Evolutionary conservation across 2,113 vertebrate species (phyloP), one percentile per base, ranked within the genome.

Genomic region (Dipodomys merriami): DNA sequence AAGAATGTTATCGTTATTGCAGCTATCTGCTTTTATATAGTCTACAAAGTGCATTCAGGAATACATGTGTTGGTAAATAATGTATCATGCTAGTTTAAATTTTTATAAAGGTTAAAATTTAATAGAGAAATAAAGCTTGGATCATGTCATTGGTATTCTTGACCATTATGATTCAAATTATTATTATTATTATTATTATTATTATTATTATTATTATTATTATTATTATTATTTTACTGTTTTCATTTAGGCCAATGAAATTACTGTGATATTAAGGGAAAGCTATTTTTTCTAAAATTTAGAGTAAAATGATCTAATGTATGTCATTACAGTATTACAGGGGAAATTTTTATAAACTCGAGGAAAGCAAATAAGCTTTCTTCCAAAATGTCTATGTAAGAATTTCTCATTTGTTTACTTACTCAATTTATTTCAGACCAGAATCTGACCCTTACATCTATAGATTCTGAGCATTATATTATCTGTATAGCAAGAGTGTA

Each of bases 61-160:
- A 49, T 18, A 25, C 15, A 76, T 68, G 69, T 68, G 16, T 64
- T 72, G 8, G 3, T 74, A 65, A 91, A 53, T 73, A 72, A 80
- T 67, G 3, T 18, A 10, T 83, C 29, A 33, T 82, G 19, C 13
- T 81, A 79, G 85, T 39, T 68, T 49, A 33, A 6, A 84, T 67
- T 88, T 95, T 85, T 76, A 53, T 76, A 6, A 80, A 96, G 33
- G 25, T 23, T 83, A 80, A 69, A 92, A 35, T 73, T 72, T 19
- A 83, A 65, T 72, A 9, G 53, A 11, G 5, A 2, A 84, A 16
- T 68, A 25, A 49, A 64, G 44, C 67, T 78, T 76, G 19, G 23
- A 91, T 7, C 7, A 35, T 68, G 20, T 44, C 62, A 12, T 57
- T 86, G 25, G 35, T 18, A 71, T 73, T 73, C 5, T 85, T 85